A percentile compares a stretch with the other conserved stretches of the same genome.
Evolutionary conservation across 2,888 invertebrate species (phyloP).

Genomic region (Micropterix aruncella): DNA sequence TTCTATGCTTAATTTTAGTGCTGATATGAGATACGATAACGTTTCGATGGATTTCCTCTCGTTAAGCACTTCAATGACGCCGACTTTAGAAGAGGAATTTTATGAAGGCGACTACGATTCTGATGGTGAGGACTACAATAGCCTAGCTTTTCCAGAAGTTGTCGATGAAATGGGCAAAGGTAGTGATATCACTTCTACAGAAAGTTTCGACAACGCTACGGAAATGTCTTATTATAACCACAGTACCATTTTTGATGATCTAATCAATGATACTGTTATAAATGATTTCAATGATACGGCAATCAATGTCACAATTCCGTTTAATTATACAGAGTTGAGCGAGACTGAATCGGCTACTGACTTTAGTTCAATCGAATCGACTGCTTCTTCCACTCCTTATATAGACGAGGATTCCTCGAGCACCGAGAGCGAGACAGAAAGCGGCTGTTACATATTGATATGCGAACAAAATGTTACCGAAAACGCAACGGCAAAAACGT

Average conservation of each 20-base stretch:
- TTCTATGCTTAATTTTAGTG: too few species aligned
- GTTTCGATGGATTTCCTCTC: background rate
- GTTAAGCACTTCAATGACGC: background rate
- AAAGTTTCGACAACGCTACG: background rate
- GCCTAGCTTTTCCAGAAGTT: too few species aligned
- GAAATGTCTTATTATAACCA: too few species aligned
- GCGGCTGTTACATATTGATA: conserved; percentile 21
- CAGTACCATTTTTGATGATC: too few species aligned
- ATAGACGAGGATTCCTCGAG: too few species aligned
- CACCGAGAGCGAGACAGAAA: conserved; percentile 12
- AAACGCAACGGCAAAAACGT: conserved; percentile 9
- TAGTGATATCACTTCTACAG: too few species aligned
- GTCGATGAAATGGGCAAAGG: too few species aligned
- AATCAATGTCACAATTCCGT: background rate
- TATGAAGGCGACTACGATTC: conserved; percentile 18
- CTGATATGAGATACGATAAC: background rate
- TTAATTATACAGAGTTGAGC: conserved; percentile 6
- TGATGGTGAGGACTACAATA: conserved; percentile 24
- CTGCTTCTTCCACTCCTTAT: too few species aligned
- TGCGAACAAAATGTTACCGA: conserved; percentile 15
- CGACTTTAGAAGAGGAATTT: conserved; percentile 8
- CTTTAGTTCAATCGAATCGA: background rate
- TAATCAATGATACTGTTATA: background rate
- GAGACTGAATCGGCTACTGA: conserved; percentile 6
- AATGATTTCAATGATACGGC: background rate